phyloP scores from a whole-genome alignment of 2,888 invertebrate species.

The Mermis nigrescens region DNA sequence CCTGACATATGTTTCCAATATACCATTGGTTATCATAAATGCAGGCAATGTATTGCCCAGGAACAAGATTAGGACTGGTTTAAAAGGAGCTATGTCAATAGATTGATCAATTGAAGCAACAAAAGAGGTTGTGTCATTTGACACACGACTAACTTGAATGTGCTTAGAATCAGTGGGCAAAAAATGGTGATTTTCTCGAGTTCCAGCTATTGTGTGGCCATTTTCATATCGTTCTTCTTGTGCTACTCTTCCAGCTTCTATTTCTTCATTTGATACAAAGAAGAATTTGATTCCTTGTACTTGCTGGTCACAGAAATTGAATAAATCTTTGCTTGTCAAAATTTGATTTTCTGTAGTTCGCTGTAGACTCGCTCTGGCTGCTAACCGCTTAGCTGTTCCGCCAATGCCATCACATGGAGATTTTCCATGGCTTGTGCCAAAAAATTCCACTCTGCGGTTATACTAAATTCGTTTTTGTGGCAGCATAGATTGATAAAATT shows the following conservation, averaged over 20 bases:
- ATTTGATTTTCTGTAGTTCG: neutral
- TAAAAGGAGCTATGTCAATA: neutral
- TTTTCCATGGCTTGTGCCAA: neutral
- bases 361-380: conserved; percentile 11
- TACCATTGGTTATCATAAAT: neutral
- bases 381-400: conserved; percentile 16
- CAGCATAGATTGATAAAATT: neutral
- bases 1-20: neutral
- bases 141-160: neutral
- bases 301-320: neutral
- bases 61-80: neutral
- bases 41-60: neutral
- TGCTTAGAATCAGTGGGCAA: neutral
- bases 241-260: neutral
- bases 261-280: neutral
- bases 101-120: neutral
- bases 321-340: neutral
- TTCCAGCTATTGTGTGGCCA: neutral
- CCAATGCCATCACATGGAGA: conserved; percentile 20
- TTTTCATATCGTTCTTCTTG: neutral
- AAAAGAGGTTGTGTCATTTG: neutral
- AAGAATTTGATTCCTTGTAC: neutral
- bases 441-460: neutral
- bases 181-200: neutral
- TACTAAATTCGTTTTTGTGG: neutral